Conservation (phyloP, 2,888 invertebrate species). For the Eupeodes latifasciatus region DNA sequence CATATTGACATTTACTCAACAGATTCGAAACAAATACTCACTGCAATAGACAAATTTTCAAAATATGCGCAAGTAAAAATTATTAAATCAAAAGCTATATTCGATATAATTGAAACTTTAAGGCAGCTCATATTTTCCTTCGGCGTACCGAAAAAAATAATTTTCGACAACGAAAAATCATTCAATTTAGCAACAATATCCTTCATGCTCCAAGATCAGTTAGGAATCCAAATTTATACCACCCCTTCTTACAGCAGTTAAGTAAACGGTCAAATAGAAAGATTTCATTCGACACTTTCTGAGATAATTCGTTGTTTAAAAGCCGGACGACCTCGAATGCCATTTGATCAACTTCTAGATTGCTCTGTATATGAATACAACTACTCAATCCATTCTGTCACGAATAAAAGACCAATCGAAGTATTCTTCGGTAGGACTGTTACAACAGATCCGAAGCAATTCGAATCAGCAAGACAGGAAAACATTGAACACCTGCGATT, state of each 20-base stretch:
- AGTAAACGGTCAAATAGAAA: constrained; percentile 44
- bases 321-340: neutral
- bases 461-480: constrained; percentile 28
- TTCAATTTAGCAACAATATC: constrained; percentile 32
- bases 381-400: constrained; percentile 23
- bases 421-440: constrained; percentile 30
- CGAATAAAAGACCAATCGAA: constrained; percentile 32
- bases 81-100: too few species aligned
- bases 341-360: constrained; percentile 19
- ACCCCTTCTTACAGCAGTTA: constrained; percentile 29
- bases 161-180: constrained; percentile 9
- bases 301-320: constrained; percentile 50
- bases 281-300: constrained; percentile 10
- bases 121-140: neutral
- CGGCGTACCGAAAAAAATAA: constrained; percentile 10
- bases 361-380: constrained; percentile 45
- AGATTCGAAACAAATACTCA: too few species aligned
- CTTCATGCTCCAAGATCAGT: constrained; percentile 31
- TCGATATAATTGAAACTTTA: constrained; percentile 9
- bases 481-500: constrained; percentile 2
- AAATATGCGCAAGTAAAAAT: too few species aligned
- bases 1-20: too few species aligned
- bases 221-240: constrained; percentile 6
- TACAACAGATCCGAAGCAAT: neutral
- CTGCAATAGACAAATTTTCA: too few species aligned